Evolutionary conservation across 2,113 vertebrate genomes (phyloP), one percentile per base, ranked within the genome.

Genomic region (Chloropsis hardwickii): DNA sequence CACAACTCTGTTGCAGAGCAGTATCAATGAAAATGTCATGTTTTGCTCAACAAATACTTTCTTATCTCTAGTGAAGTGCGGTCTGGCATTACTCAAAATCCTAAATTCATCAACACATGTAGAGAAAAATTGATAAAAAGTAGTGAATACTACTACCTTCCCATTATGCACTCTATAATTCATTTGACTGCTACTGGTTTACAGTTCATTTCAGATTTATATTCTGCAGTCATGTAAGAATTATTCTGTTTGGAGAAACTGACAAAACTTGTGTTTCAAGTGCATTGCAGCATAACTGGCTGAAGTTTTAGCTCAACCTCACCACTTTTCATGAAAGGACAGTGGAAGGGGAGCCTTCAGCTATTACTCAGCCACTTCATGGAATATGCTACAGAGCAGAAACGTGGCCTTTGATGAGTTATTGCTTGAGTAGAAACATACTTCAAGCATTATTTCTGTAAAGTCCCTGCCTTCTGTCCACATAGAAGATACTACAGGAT

Each of bases 401-500:
- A 90, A 12, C 0, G 5, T 25, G 33, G 54, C 45, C 45, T 90
- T 76, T 69, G 53, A 74, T 48, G 40, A 57, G 71, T 24, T 85
- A 72, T 9, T 83, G 69, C 76, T 67, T 73, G 82, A 94, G 50
- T 42, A 50, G 92, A 83, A 92, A 70, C 44, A 66, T 33, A 65
- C 58, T 88, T 88, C 29, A 88, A 54, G 19, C 60, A 70, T 58
- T 79, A 74, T 50, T 94, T 82, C 54, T 85, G 25, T 81, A 81
- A 60, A 76, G 56, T 65, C 14, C 19, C 58, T 66, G 62, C 60
- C 39, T 91, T 84, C 57, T 47, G 24, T 17, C 42, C 28, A 44
- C 2, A 7, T 9, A 29, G 42, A 78, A 40, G 40, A 31, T 57
- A 79, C 71, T 72, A 51, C 22, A 80, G 44, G 19, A 71, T 25